phyloP scores from a whole-genome alignment of 1,140 invertebrate species.

The Penaeus indicus region DNA sequence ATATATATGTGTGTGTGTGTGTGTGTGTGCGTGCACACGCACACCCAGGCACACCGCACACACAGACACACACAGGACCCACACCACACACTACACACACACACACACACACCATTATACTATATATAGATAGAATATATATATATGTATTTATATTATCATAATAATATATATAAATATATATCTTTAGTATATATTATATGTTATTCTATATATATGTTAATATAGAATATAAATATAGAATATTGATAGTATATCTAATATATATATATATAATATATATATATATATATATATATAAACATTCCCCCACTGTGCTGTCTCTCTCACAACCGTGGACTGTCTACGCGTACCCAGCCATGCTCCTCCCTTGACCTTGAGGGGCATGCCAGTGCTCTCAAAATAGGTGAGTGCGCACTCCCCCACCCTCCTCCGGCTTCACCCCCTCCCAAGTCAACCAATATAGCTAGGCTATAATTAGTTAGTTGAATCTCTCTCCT shows the following conservation, averaged over 20 bases:
- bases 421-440: neutral
- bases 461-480: neutral
- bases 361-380: neutral
- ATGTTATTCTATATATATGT: slow-evolving; percentile 35
- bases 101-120: too few relatives aligned
- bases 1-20: slow-evolving; percentile 36
- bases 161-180: too few relatives aligned
- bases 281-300: too few relatives aligned
- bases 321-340: too few relatives aligned
- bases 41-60: slow-evolving; percentile 16
- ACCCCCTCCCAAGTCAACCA: neutral
- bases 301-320: too few relatives aligned
- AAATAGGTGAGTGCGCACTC: too few relatives aligned
- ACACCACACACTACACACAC: too few relatives aligned
- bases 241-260: too few relatives aligned
- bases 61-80: slow-evolving; percentile 25
- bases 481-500: neutral
- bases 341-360: neutral
- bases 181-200: too few relatives aligned
- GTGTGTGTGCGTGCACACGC: slow-evolving; percentile 16
- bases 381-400: neutral
- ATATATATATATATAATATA: too few relatives aligned
- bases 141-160: too few relatives aligned
- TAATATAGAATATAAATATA: slow-evolving; percentile 33
- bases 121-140: too few relatives aligned